phyloP scores from a whole-genome alignment of 2,888 invertebrate genomes.

The Isotomurus palustris region DNA sequence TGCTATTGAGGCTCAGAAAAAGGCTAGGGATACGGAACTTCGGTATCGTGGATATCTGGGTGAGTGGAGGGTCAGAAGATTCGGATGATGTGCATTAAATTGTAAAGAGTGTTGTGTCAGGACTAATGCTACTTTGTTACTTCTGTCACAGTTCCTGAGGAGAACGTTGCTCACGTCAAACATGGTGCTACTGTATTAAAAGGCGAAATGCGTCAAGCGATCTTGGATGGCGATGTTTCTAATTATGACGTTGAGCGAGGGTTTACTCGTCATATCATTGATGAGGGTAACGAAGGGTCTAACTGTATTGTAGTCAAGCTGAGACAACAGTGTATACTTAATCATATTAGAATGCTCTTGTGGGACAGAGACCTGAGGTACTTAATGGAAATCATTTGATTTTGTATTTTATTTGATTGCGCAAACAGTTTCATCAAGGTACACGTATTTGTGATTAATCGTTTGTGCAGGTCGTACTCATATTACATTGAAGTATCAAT shows the following conservation, averaged over 20 bases:
- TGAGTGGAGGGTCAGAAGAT: too few relatives aligned
- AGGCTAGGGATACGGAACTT: conserved; percentile 70
- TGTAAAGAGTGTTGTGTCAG: neutral
- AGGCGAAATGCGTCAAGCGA: conserved; percentile 81
- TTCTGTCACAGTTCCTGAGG: conserved; percentile 68
- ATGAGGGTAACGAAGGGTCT: conserved; percentile 56
- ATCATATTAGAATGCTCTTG: conserved; percentile 84
- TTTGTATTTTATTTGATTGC: neutral
- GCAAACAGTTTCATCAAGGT: neutral
- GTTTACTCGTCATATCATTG: conserved; percentile 81
- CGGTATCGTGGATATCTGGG: conserved; percentile 77
- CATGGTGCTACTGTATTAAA: conserved; percentile 79
- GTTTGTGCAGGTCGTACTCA: conserved; percentile 64
- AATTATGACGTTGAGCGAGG: conserved; percentile 90
- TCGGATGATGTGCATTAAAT: conserved; percentile 4
- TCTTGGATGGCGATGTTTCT: conserved; percentile 82
- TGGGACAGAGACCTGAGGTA: conserved; percentile 80
- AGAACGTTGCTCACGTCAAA: conserved; percentile 80
- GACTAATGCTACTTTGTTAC: neutral
- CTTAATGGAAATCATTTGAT: neutral
- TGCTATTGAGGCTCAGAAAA: conserved; percentile 83
- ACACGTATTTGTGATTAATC: conserved; percentile 2
- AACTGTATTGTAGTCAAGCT: conserved; percentile 78
- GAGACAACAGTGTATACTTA: conserved; percentile 76
- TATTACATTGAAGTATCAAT: conserved; percentile 81